Evolutionary conservation across 2,888 invertebrate species (phyloP).

Genomic region (Ennomos erosarius): DNA sequence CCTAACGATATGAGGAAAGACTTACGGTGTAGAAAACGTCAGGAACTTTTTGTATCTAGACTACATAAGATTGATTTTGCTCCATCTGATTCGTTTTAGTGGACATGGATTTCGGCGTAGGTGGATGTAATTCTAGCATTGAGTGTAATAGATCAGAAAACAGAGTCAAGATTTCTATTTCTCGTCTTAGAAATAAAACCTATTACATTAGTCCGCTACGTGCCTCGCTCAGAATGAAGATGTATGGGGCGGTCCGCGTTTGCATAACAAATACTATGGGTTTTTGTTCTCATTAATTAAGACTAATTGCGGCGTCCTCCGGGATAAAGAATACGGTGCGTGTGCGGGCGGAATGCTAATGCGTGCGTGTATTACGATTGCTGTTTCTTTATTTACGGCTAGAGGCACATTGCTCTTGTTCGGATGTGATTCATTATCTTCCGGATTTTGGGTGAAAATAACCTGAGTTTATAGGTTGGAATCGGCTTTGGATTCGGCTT

Average conservation of each 20-base stretch:
- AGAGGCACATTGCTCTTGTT: slow-evolving; percentile 15
- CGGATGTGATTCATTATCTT: slow-evolving; percentile 15
- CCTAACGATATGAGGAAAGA: too few species aligned
- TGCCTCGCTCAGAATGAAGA: slow-evolving; percentile 64
- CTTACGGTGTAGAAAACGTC: too few species aligned
- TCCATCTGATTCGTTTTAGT: too few species aligned
- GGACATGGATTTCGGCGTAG: background rate
- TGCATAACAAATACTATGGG: slow-evolving; percentile 68
- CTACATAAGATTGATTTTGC: background rate
- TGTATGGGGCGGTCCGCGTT: slow-evolving; percentile 61
- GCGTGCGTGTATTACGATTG: slow-evolving; percentile 27
- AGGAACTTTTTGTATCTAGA: too few species aligned
- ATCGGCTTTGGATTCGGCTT: too few species aligned
- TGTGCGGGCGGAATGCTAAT: slow-evolving; percentile 44
- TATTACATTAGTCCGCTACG: slow-evolving; percentile 56
- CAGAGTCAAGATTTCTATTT: slow-evolving; percentile 11
- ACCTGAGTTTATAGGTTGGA: too few species aligned
- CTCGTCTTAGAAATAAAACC: slow-evolving; percentile 27
- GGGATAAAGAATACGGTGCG: slow-evolving; percentile 43
- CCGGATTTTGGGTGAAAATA: slow-evolving; percentile 1
- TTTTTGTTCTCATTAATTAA: slow-evolving; percentile 66
- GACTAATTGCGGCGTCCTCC: slow-evolving; percentile 69
- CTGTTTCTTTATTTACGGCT: slow-evolving; percentile 17
- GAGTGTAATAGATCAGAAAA: background rate
- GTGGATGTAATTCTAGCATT: too few species aligned